phyloP scores from a whole-genome alignment of 1,140 invertebrate genomes.

The Drosophila grimshawi region DNA sequence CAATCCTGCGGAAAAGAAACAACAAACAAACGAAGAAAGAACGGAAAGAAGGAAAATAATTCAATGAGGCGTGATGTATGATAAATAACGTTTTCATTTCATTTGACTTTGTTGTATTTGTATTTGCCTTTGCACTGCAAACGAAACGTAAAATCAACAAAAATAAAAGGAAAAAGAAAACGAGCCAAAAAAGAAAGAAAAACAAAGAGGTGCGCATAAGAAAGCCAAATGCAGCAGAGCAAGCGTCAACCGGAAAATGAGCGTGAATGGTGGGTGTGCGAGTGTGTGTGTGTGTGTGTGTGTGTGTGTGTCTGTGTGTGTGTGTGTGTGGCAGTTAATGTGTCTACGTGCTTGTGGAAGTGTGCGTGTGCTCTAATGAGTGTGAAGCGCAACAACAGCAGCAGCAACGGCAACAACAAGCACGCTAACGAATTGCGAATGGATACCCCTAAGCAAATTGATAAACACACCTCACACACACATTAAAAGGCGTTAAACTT shows the following conservation, averaged over 20 bases:
- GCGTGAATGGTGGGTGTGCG: slow-evolving; percentile 21
- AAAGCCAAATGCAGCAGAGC: slow-evolving; percentile 30
- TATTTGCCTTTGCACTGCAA: slow-evolving; percentile 17
- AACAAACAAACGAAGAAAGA: slow-evolving; percentile 59
- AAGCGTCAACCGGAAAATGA: slow-evolving; percentile 30
- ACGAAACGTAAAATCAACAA: slow-evolving; percentile 9
- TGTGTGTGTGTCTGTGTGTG: slow-evolving; percentile 16
- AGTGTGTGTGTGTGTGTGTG: slow-evolving; percentile 20
- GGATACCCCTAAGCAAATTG: slow-evolving; percentile 56
- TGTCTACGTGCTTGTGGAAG: not conserved
- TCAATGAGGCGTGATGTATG: slow-evolving; percentile 72
- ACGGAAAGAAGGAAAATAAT: slow-evolving; percentile 52
- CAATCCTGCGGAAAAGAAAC: slow-evolving; percentile 82
- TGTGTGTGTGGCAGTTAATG: not conserved
- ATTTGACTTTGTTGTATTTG: slow-evolving; percentile 24
- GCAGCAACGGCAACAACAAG: slow-evolving; percentile 17
- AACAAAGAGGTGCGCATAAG: slow-evolving; percentile 18
- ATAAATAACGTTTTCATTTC: slow-evolving; percentile 44
- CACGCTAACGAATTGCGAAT: slow-evolving; percentile 32
- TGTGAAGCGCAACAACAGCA: slow-evolving; percentile 14
- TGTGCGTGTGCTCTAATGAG: slow-evolving; percentile 36
- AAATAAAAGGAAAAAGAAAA: slow-evolving; percentile 20
- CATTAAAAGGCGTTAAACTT: not conserved
- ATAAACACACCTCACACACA: slow-evolving; percentile 48
- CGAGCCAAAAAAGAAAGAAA: slow-evolving; percentile 4